Conservation (phyloP, 2,888 invertebrate genomes). For the Chymomyza fuscimana region DNA sequence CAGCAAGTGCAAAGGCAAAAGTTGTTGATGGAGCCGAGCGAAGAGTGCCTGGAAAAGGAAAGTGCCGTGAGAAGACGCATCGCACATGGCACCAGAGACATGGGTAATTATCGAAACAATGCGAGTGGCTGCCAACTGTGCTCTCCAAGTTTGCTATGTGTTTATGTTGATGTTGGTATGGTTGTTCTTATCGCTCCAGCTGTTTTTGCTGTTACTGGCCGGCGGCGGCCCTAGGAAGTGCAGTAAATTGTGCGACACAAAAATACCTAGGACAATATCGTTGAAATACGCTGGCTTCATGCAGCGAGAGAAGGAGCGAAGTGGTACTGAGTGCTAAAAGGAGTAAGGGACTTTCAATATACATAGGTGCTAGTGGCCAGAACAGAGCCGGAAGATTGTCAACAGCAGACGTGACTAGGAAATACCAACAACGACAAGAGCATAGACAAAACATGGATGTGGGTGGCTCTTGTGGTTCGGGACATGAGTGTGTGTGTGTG, state of each 20-base stretch:
- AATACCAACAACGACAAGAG: constrained; percentile 28
- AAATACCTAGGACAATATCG: constrained; percentile 69
- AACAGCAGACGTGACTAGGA: constrained; percentile 69
- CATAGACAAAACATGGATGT: constrained; percentile 54
- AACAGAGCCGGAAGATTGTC: constrained; percentile 66
- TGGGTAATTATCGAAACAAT: constrained; percentile 72
- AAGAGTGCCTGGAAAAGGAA: background rate
- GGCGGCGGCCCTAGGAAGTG: constrained; percentile 53
- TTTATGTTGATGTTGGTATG: constrained; percentile 6
- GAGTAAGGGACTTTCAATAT: constrained; percentile 57
- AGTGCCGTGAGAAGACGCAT: background rate
- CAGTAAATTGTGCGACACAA: constrained; percentile 73
- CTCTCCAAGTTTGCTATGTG: constrained; percentile 36
- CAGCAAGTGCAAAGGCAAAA: constrained; percentile 3
- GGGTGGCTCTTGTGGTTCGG: constrained; percentile 15
- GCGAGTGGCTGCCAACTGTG: constrained; percentile 24
- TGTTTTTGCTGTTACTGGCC: background rate
- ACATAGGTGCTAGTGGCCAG: constrained; percentile 53
- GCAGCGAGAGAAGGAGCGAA: constrained; percentile 37
- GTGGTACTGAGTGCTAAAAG: background rate
- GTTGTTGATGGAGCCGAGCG: constrained; percentile 54
- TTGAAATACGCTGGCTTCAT: constrained; percentile 61
- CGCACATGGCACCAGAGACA: constrained; percentile 47
- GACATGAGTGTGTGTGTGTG: constrained; percentile 4
- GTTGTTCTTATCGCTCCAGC: constrained; percentile 38